phyloP scores from a whole-genome alignment of 2,113 vertebrate genomes.

The Chloroceryle aenea region DNA sequence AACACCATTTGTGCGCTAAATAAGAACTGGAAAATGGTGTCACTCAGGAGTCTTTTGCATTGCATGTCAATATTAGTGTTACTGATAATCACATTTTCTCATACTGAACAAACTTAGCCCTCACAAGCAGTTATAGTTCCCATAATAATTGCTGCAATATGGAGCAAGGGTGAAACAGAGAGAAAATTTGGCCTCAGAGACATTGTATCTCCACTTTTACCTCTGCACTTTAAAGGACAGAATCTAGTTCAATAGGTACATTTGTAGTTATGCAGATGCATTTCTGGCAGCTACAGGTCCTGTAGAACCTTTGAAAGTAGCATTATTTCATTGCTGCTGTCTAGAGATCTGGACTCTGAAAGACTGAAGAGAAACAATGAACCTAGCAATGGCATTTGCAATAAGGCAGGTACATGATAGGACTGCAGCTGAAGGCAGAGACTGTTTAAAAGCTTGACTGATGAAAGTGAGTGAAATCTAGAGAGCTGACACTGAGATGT shows the following conservation, averaged over 20 bases:
- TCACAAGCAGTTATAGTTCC: not conserved
- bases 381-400: constrained; percentile 1
- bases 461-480: constrained; percentile 44
- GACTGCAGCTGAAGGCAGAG: not conserved
- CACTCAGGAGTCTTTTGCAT: not conserved
- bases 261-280: not conserved
- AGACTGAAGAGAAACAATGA: not conserved
- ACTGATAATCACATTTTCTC: not conserved
- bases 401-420: not conserved
- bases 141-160: not conserved
- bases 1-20: fast-evolving
- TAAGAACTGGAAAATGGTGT: not conserved
- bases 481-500: constrained; percentile 4
- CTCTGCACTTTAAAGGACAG: not conserved
- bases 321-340: not conserved
- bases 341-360: not conserved
- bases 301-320: not conserved
- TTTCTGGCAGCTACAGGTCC: not conserved
- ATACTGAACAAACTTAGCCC: not conserved
- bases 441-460: constrained; percentile 25
- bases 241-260: not conserved
- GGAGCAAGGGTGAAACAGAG: not conserved
- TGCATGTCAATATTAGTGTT: not conserved
- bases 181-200: not conserved
- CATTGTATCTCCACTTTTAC: not conserved